Conservation (phyloP, 1,140 invertebrate genomes). For the Piezodorus guildinii region DNA sequence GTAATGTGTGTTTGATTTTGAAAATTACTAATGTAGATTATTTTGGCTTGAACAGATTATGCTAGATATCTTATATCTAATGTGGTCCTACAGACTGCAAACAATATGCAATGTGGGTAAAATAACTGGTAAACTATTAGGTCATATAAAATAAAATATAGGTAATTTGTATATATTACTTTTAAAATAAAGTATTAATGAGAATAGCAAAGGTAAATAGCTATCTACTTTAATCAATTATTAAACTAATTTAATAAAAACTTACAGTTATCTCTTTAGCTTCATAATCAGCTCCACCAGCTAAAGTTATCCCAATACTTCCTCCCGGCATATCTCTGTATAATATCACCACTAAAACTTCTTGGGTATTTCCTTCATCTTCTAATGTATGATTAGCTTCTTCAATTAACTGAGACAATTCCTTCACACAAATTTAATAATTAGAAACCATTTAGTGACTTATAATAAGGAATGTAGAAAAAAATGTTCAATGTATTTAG, state of each 20-base stretch:
- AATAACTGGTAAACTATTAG: too few relatives aligned
- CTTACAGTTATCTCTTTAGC: slow-evolving; percentile 79
- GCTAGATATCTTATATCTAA: too few relatives aligned
- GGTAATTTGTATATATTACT: too few relatives aligned
- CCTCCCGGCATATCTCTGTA: slow-evolving; percentile 52
- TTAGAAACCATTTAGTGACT: background rate
- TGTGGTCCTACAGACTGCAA: too few relatives aligned
- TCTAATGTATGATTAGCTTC: slow-evolving; percentile 48
- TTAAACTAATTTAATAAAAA: slow-evolving; percentile 18
- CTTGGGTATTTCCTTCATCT: slow-evolving; percentile 37
- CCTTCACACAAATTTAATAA: slow-evolving; percentile 32
- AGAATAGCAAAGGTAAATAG: too few relatives aligned
- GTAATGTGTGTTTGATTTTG: too few relatives aligned
- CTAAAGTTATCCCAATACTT: slow-evolving; percentile 74
- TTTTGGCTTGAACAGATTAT: too few relatives aligned
- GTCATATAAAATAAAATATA: too few relatives aligned
- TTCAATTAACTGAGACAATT: slow-evolving; percentile 49
- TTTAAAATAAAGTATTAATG: too few relatives aligned
- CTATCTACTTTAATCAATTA: too few relatives aligned
- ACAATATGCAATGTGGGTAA: too few relatives aligned
- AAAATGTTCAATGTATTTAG: background rate
- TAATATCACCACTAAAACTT: slow-evolving; percentile 47
- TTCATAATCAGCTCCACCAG: slow-evolving; percentile 79
- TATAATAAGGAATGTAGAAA: background rate
- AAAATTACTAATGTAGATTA: too few relatives aligned